phyloP scores from a whole-genome alignment of 2,113 vertebrate genomes.

The Cyanoderma ruficeps region DNA sequence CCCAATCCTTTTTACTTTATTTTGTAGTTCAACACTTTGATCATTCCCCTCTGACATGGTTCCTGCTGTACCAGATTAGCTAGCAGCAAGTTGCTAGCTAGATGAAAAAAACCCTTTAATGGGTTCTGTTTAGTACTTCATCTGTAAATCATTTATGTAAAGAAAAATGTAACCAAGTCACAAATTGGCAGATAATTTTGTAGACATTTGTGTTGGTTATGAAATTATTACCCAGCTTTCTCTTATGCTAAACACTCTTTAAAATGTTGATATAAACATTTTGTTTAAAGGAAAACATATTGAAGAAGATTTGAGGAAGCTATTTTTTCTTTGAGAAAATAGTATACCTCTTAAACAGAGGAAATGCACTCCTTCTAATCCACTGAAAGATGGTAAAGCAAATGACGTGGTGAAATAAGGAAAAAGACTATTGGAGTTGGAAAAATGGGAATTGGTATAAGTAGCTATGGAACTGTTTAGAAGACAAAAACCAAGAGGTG shows the following conservation, averaged over 20 bases:
- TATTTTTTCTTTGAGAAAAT: constrained; percentile 1
- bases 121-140: constrained; percentile 52
- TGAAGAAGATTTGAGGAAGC: background rate
- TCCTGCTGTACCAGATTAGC: constrained; percentile 59
- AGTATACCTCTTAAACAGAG: background rate
- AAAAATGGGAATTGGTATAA: background rate
- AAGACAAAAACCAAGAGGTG: background rate
- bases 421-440: background rate
- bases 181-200: constrained; percentile 56
- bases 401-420: background rate
- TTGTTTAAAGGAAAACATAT: background rate
- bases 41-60: constrained; percentile 55
- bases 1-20: constrained; percentile 47
- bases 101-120: constrained; percentile 59
- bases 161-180: constrained; percentile 58
- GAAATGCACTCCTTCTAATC: background rate
- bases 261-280: background rate
- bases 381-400: background rate
- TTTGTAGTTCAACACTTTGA: constrained; percentile 60
- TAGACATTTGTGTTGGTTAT: constrained; percentile 1
- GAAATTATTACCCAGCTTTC: background rate
- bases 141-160: constrained; percentile 58
- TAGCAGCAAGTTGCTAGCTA: constrained; percentile 54
- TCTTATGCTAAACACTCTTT: background rate
- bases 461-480: background rate